Evolutionary conservation across 2,113 vertebrate genomes (phyloP).

Genomic region (Takifugu bimaculatus): DNA sequence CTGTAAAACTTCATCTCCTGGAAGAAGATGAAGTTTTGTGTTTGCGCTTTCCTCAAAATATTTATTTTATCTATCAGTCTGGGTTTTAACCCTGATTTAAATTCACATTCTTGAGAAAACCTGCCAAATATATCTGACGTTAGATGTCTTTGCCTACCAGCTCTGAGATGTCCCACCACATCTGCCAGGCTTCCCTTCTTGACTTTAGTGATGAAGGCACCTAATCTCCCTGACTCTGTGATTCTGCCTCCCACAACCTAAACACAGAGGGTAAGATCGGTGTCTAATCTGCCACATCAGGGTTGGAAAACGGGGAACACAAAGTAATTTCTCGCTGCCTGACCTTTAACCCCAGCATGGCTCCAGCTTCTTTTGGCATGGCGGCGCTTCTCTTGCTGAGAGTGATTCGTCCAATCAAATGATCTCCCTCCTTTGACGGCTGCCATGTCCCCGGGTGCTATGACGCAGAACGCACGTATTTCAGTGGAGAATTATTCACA

Average conservation of each 20-base stretch:
- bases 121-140: neutral
- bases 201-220: conserved; percentile 99
- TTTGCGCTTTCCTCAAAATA: neutral
- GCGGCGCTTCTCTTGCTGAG: conserved; percentile 93
- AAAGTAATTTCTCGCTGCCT: neutral
- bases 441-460: conserved; percentile 99
- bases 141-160: conserved; percentile 77
- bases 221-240: conserved; percentile 93
- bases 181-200: conserved; percentile 98
- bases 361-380: conserved; percentile 97
- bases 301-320: neutral
- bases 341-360: conserved; percentile 93
- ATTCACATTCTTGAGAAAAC: neutral
- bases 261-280: conserved; percentile 66
- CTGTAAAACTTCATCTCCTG: conserved; percentile 98
- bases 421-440: conserved; percentile 97
- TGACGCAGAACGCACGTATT: conserved; percentile 2
- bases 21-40: neutral
- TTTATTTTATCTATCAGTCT: too few species aligned
- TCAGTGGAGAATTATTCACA: too few species aligned
- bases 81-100: too few species aligned
- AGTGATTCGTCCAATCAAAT: conserved; percentile 94
- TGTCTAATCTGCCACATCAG: neutral
- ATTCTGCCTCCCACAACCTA: conserved; percentile 97
- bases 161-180: conserved; percentile 93